Evolutionary conservation across 2,888 invertebrate genomes (phyloP).

Genomic region (Amorpha juglandis): DNA sequence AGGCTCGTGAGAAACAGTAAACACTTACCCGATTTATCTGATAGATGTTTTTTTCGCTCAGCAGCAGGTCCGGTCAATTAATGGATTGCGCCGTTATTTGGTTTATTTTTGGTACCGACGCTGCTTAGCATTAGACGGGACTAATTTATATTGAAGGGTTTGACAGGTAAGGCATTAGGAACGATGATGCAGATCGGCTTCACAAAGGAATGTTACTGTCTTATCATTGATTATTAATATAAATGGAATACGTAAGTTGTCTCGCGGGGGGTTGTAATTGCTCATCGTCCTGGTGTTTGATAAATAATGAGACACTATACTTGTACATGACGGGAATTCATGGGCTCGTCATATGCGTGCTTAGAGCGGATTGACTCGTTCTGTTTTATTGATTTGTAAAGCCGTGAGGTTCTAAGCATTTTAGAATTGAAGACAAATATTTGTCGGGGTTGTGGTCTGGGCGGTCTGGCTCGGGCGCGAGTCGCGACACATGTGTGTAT

Average conservation of each 20-base stretch:
- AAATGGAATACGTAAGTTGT: conserved; percentile 48
- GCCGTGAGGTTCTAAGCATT: conserved; percentile 72
- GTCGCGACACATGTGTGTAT: conserved; percentile 73
- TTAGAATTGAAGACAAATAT: conserved; percentile 81
- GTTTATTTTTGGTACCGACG: conserved; percentile 74
- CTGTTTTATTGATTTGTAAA: conserved; percentile 65
- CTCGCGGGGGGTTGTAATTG: conserved; percentile 43
- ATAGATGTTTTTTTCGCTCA: conserved; percentile 78
- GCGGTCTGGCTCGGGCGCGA: conserved; percentile 62
- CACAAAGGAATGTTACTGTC: conserved; percentile 55
- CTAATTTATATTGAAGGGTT: conserved; percentile 73
- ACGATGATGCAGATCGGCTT: conserved; percentile 57
- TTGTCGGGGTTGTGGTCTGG: conserved; percentile 72
- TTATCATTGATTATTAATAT: conserved; percentile 54
- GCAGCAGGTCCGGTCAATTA: conserved; percentile 81
- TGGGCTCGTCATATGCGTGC: conserved; percentile 35
- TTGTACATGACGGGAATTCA: conserved; percentile 40
- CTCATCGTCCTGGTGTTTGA: conserved; percentile 29
- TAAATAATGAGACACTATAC: conserved; percentile 38
- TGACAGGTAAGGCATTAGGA: conserved; percentile 72
- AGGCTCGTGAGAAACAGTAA: conserved; percentile 83
- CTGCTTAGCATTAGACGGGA: conserved; percentile 71
- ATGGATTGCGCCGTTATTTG: conserved; percentile 81
- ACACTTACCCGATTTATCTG: conserved; percentile 83
- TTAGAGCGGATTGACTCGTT: conserved; percentile 58